Conservation (phyloP, 2,797 vertebrate genomes). For the Chelonia mydas region DNA sequence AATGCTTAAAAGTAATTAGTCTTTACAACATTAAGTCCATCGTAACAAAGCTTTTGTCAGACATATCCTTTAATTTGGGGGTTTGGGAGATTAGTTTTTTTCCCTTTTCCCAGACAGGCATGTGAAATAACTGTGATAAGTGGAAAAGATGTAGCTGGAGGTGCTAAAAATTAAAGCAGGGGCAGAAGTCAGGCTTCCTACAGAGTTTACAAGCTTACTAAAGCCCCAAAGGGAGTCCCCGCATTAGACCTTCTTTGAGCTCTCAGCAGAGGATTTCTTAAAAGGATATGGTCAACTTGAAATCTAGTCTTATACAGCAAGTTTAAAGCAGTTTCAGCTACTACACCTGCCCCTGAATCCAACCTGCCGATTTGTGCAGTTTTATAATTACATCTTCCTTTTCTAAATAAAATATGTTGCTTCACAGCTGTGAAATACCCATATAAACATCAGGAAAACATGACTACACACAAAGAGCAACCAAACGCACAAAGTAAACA, state of each 20-base stretch:
- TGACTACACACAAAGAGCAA: not conserved
- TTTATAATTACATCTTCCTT: not conserved
- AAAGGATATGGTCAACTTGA: not conserved
- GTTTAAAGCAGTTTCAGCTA: not conserved
- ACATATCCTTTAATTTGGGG: not conserved
- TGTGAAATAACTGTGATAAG: rapidly evolving
- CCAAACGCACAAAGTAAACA: not conserved
- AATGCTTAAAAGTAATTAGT: not conserved
- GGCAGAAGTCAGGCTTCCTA: not conserved
- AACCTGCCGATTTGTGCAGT: not conserved
- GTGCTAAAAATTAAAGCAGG: not conserved
- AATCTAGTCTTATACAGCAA: not conserved
- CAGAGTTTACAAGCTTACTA: not conserved
- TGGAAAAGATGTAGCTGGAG: not conserved
- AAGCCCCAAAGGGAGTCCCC: not conserved
- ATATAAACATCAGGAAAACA: not conserved
- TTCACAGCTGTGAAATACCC: not conserved
- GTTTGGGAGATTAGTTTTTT: not conserved
- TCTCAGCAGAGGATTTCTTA: not conserved
- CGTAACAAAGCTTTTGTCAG: not conserved
- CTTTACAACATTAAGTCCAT: not conserved
- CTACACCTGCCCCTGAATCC: not conserved
- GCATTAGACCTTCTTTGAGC: not conserved
- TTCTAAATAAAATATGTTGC: not conserved
- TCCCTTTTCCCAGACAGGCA: not conserved